phyloP scores from a whole-genome alignment of 2,113 vertebrate genomes.

The Smithornis capensis region DNA sequence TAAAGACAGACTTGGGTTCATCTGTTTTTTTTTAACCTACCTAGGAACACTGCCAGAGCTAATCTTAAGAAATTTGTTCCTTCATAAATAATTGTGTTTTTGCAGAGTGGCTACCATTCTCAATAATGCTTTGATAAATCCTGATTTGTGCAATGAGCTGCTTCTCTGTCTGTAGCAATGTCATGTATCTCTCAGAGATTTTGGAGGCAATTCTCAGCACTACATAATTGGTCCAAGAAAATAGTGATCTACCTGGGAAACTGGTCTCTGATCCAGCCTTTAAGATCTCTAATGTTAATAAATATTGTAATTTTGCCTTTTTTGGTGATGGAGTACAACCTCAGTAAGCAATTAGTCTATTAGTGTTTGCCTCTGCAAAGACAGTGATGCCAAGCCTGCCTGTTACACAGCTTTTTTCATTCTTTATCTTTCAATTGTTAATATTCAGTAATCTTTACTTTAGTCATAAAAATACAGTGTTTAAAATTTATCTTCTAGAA shows the following conservation, averaged over 20 bases:
- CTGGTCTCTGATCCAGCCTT: not conserved
- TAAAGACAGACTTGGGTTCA: not conserved
- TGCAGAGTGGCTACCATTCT: not conserved
- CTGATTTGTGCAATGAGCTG: not conserved
- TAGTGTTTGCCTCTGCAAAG: not conserved
- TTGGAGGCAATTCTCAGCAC: not conserved
- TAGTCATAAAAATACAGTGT: not conserved
- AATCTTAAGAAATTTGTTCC: not conserved
- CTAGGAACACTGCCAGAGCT: not conserved
- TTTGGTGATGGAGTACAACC: not conserved
- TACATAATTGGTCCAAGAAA: fast-evolving
- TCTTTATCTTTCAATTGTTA: not conserved
- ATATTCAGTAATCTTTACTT: not conserved
- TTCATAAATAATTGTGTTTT: not conserved
- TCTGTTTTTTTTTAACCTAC: not conserved
- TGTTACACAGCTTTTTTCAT: not conserved
- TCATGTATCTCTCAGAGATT: not conserved
- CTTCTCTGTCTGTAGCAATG: not conserved
- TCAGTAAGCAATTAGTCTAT: not conserved
- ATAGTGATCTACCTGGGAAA: not conserved
- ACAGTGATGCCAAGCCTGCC: not conserved
- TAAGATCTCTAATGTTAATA: not conserved
- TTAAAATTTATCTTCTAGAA: not conserved
- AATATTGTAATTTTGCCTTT: not conserved
- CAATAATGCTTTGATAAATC: not conserved